Percentiles rank a stretch among this genome's conserved stretches.
These are phyloP conservation scores for Luidia sarsii DNA, from an alignment of 53 echinoderm and acorn worm genomes.

Conservation along the genomic window DNA sequence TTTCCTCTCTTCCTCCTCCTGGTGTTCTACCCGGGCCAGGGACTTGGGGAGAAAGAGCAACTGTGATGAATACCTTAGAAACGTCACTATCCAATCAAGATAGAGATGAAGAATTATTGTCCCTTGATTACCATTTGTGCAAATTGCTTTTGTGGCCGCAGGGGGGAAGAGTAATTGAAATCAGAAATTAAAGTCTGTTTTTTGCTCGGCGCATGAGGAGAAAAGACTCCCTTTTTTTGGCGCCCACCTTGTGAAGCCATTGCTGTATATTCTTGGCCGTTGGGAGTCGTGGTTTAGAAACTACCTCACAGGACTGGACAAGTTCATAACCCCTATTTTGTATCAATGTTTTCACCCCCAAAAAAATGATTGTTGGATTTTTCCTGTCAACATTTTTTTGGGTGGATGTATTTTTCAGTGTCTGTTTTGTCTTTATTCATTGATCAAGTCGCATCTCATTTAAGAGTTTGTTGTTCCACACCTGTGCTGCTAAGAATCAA, in stretches of 20 bases:
- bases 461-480: not conserved
- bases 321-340: no score
- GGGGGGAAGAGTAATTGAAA: constrained; percentile 45
- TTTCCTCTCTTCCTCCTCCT: not conserved
- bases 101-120: constrained; percentile 36
- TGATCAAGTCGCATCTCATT: not conserved
- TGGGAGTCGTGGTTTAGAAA: no score
- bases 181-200: constrained; percentile 46
- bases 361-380: no score
- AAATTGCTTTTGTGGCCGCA: constrained; percentile 52
- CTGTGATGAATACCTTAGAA: constrained; percentile 33
- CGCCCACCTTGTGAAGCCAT: not conserved
- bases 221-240: no score
- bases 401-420: no score
- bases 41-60: constrained; percentile 33
- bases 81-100: constrained; percentile 37
- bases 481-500: constrained; percentile 6
- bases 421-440: not conserved
- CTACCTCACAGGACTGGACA: no score
- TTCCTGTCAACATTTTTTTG: no score
- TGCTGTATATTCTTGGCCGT: not conserved
- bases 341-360: no score
- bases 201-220: not conserved
- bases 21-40: not conserved
- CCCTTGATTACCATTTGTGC: constrained; percentile 51